Percentiles rank a stretch among this genome's conserved stretches.
Conservation (phyloP, 2,113 vertebrate species). For the Scolopax mira region DNA sequence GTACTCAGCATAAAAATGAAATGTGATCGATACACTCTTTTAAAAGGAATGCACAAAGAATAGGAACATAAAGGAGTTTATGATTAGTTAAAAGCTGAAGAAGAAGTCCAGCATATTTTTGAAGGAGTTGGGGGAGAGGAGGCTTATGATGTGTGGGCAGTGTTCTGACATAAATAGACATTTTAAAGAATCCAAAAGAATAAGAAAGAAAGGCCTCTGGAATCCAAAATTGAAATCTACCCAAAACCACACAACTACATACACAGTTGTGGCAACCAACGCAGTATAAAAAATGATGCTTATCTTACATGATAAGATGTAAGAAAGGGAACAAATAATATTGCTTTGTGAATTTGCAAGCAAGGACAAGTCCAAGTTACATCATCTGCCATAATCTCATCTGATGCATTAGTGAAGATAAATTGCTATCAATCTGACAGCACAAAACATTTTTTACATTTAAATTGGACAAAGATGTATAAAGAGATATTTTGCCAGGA, state of each 20-base stretch:
- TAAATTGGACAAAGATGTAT: background rate
- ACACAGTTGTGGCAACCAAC: background rate
- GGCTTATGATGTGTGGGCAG: background rate
- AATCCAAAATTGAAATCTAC: background rate
- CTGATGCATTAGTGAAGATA: background rate
- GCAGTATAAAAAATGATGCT: background rate
- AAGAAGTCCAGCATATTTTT: background rate
- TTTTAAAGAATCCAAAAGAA: conserved; percentile 4
- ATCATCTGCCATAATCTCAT: background rate
- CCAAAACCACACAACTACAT: background rate
- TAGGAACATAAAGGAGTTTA: background rate
- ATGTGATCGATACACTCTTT: background rate
- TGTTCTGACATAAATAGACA: conserved; percentile 23
- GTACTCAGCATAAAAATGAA: background rate
- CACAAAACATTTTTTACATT: background rate
- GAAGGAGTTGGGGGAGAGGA: background rate
- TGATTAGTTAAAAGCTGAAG: background rate
- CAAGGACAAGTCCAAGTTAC: background rate
- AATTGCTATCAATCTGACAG: background rate
- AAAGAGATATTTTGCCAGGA: background rate
- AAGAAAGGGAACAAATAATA: background rate
- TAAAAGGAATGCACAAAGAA: background rate
- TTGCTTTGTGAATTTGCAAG: background rate
- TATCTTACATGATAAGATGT: background rate
- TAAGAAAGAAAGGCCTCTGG: background rate